Base-by-base conservation (phyloP, 2,797 vertebrate genomes). In the Gadopsis bispinosus region DNA sequence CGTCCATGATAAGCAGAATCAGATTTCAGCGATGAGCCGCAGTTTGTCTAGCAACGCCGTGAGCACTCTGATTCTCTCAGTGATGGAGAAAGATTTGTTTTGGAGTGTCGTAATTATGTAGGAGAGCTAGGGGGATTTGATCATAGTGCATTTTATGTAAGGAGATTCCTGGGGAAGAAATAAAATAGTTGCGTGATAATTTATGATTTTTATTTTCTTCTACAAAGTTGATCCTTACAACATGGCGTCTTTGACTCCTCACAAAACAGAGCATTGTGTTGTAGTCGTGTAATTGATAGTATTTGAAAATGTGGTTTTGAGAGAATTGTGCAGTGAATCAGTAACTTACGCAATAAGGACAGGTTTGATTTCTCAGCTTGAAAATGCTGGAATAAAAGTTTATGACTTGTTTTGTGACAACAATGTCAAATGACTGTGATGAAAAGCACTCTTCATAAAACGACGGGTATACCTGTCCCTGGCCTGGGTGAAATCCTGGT, bases 201-300 rank as follows among this genome's bases (percentile, higher is more conserved):
- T 66, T 84, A 67, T 73, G 17, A 79, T 75, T 79, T 84, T 66
- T 65, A 39, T 72, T 80, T 69, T 69, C 65, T 53, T 37, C 39
- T 43, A n/a, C 29, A 59, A 69, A 80, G 51, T 73, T 66, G 39
- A 79, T 83, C 65, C 16, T 35, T 74, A 55, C 73, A 72, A 72
- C 4, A n/a, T 72, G 41, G 69, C 17, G 29, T 60, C 10, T 65
- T 63, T 76, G 68, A 76, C 29, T 83, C 81, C 50, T 78, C 31
- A 20, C 81, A 78, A 80, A 87, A 90, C 69, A 76, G 69, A 88
- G 80, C 69, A 62, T 80, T 43, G 68, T 86, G 50, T 75, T 56
- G 68, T 75, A 22, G 55, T 64, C 33, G 61, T 77, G 59, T 59
- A 84, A 39, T 68, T 66, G 37, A 84, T 71, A 50, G 53, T 66